Base-by-base conservation (phyloP, 2,888 invertebrate species). In the Mimumesa dahlbomi region DNA sequence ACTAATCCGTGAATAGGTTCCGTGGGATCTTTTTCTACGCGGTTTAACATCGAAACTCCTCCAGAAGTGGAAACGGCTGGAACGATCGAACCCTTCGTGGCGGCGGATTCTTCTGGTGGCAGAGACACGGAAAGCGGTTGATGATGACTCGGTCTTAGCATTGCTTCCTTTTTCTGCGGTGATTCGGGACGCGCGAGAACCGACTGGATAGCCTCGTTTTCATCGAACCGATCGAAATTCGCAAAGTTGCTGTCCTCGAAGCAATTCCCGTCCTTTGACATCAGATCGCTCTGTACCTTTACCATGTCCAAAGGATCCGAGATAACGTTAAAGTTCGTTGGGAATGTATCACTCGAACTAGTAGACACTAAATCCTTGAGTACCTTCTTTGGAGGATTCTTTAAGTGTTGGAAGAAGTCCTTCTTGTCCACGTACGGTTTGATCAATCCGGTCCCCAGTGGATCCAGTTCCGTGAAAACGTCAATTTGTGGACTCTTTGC, bases 391-490 rank as follows among this genome's bases (percentile, higher is more conserved):
- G 97, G 96, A 82, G 97, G 97, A 91, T 97, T 97, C 92, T 97
- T 97, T 87, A 97, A 92, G 90, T 97, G 96, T 92, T 97, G 96
- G 92, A 97, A 97, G 92, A 97, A 97, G 91, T 96, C 96, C 92
- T 97, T 97, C 91, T 96, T 96, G 92, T 97, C 97, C 87, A 97
- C 94, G 91, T 97, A 97, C 74, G 97, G 97, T 91, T 95, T 95
- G 90, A 94, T 95, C 90, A 95, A 93, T 87, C 97, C 96, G 83
- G 96, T 97, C 87, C 97, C 97, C 88, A 97, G 92, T 70, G 97
- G 97, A 92, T 97, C 97, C 90, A 97, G 92, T 89, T 97, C 97
- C 79, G 96, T 96, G 92, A 97, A 97, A 84, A 97, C 95, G 91
- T 96, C 96, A 91, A 94, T 82, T 62, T 87, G 89, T 4, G 87